Conservation (phyloP, 2,113 vertebrate species). For the Neogale vison region DNA sequence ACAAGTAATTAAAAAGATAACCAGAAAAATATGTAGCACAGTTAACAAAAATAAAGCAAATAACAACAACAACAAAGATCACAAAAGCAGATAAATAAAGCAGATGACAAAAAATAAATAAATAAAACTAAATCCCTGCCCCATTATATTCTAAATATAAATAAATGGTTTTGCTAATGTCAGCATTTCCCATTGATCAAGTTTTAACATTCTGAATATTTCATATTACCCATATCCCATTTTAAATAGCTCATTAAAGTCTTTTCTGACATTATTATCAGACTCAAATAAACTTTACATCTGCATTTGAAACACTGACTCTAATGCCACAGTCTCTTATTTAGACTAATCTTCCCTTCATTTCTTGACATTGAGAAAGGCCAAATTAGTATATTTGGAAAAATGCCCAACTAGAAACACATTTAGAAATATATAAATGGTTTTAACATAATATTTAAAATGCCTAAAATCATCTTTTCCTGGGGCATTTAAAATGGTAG, state of each 20-base stretch:
- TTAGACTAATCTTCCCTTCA: constrained; percentile 53
- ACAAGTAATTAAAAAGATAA: constrained; percentile 38
- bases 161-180: neutral
- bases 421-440: constrained; percentile 51
- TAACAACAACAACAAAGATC: neutral
- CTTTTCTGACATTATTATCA: constrained; percentile 67
- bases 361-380: constrained; percentile 59
- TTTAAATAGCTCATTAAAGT: constrained; percentile 76
- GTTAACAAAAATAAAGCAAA: neutral
- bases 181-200: constrained; percentile 70
- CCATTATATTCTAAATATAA: neutral
- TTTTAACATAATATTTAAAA: constrained; percentile 17
- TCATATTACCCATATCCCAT: constrained; percentile 69
- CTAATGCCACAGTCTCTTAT: constrained; percentile 48
- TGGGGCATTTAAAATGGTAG: constrained; percentile 5
- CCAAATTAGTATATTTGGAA: constrained; percentile 55
- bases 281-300: constrained; percentile 51
- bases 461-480: neutral
- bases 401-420: constrained; percentile 30
- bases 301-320: constrained; percentile 62
- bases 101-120: neutral
- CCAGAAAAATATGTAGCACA: constrained; percentile 6
- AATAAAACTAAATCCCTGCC: neutral
- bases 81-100: neutral
- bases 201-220: constrained; percentile 70